phyloP scores from a whole-genome alignment of 2,797 vertebrate species.

The Pseudocheirus occidentalis region DNA sequence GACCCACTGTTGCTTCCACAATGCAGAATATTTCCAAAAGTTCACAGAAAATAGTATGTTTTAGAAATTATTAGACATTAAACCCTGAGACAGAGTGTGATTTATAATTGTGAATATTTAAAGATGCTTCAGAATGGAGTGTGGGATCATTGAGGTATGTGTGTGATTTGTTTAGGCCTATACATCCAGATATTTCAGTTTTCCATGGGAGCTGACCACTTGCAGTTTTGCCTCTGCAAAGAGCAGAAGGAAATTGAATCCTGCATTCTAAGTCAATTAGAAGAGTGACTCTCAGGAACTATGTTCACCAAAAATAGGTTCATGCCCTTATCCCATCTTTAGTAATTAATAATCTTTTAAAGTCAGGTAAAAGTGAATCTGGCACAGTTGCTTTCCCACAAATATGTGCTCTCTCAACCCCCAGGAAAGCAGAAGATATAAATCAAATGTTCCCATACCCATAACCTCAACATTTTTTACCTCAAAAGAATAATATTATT shows the following conservation, averaged over 20 bases:
- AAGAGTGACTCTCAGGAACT: conserved; percentile 13
- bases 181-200: conserved; percentile 33
- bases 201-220: neutral
- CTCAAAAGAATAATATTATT: conserved; percentile 77
- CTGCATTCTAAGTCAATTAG: conserved; percentile 36
- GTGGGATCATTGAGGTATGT: neutral
- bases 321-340: conserved; percentile 12
- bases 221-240: neutral
- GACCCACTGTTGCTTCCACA: neutral
- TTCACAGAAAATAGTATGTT: neutral
- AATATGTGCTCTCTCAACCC: conserved; percentile 26
- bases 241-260: neutral
- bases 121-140: neutral
- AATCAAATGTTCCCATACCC: conserved; percentile 67
- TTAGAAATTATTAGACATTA: neutral
- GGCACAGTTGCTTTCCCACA: conserved; percentile 54
- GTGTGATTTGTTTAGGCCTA: conserved; percentile 3
- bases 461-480: conserved; percentile 61
- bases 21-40: neutral
- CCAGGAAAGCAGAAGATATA: conserved; percentile 59
- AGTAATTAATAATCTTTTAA: conserved; percentile 51
- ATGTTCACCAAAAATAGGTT: conserved; percentile 22
- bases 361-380: conserved; percentile 61
- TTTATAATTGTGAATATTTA: neutral
- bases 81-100: neutral